Percentiles rank a stretch among this genome's conserved stretches.
Conservation (phyloP, 2,888 invertebrate genomes). For the Mythimna lalbum region DNA sequence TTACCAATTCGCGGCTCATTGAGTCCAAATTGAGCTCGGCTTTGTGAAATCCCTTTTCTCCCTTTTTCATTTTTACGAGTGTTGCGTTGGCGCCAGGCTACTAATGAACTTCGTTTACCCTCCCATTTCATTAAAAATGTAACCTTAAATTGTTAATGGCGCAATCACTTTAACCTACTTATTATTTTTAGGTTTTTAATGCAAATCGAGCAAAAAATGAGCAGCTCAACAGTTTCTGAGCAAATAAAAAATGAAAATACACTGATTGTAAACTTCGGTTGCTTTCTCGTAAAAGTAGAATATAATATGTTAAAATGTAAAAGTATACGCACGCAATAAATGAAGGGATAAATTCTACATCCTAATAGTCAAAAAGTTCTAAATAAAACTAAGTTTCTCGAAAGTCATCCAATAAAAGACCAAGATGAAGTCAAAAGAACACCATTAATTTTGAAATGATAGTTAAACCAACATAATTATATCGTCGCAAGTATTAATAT, state of each 20-base stretch:
- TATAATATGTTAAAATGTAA: not conserved
- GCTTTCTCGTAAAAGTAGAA: not conserved
- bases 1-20: constrained; percentile 83
- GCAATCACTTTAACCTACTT: constrained; percentile 36
- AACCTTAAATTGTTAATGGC: constrained; percentile 51
- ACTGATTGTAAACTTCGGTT: not conserved
- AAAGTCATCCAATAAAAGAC: too few relatives aligned
- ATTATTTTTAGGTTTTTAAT: constrained; percentile 38
- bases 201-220: constrained; percentile 10
- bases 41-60: constrained; percentile 78
- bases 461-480: too few relatives aligned
- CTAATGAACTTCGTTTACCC: constrained; percentile 78
- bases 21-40: constrained; percentile 81
- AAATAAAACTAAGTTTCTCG: too few relatives aligned
- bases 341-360: too few relatives aligned
- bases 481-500: too few relatives aligned
- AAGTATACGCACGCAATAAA: not conserved
- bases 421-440: too few relatives aligned
- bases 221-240: not conserved
- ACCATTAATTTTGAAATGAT: too few relatives aligned
- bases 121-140: constrained; percentile 66
- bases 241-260: not conserved
- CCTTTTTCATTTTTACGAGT: constrained; percentile 83
- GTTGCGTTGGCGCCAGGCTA: constrained; percentile 74
- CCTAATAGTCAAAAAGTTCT: too few relatives aligned